phyloP scores from a whole-genome alignment of 2,797 vertebrate species.

The Chiroxiphia lanceolata region DNA sequence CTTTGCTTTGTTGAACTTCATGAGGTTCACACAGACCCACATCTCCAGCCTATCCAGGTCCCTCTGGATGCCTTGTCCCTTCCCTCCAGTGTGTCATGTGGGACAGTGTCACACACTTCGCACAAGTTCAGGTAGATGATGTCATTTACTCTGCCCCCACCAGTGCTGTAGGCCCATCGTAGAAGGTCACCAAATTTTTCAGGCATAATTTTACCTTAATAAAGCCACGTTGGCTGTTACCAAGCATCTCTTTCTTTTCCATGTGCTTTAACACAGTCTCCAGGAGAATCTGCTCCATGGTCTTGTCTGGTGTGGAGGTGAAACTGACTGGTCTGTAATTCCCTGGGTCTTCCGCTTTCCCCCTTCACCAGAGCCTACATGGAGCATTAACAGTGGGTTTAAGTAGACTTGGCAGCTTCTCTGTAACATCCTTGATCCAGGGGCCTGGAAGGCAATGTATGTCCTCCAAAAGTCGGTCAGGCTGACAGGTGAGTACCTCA shows the following conservation, averaged over 20 bases:
- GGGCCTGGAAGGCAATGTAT: background rate
- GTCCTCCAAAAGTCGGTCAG: background rate
- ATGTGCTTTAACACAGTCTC: background rate
- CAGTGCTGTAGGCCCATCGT: background rate
- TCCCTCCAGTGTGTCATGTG: background rate
- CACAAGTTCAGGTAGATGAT: background rate
- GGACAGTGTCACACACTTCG: background rate
- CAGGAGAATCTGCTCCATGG: background rate
- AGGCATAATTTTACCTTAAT: background rate
- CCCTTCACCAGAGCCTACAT: background rate
- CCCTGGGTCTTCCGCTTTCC: background rate
- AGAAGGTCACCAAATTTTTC: background rate
- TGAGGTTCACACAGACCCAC: background rate
- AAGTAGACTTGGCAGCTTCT: background rate
- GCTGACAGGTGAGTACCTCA: background rate
- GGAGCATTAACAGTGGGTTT: background rate
- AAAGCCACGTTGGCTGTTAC: background rate
- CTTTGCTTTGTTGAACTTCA: background rate
- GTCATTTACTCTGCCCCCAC: background rate
- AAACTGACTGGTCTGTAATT: background rate
- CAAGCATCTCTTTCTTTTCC: background rate
- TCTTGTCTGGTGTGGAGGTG: background rate
- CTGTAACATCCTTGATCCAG: background rate
- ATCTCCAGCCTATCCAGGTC: background rate
- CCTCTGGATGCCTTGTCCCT: background rate